Evolutionary conservation across 2,113 vertebrate genomes (phyloP).

Genomic region (Psammodynastes pulverulentus): DNA sequence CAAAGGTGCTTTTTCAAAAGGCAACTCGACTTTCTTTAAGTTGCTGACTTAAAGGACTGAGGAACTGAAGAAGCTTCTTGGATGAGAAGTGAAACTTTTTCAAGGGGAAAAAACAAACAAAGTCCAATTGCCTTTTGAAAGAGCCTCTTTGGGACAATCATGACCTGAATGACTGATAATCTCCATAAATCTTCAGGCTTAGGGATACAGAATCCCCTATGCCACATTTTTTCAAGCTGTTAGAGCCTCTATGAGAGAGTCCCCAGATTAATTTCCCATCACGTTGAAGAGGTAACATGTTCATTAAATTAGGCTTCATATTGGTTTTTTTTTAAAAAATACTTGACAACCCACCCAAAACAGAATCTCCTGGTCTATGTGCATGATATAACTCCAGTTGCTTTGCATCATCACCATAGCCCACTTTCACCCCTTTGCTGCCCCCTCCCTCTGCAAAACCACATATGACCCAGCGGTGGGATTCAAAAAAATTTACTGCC

Average conservation of each 20-base stretch:
- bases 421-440: not conserved
- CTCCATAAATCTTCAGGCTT: not conserved
- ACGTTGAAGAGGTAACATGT: not conserved
- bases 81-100: not conserved
- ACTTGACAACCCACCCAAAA: not conserved
- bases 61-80: not conserved
- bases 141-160: not conserved
- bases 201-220: not conserved
- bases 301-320: not conserved
- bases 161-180: not conserved
- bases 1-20: not conserved
- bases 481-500: no score
- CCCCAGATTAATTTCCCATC: not conserved
- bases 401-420: not conserved
- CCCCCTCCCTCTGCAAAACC: not conserved
- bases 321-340: not conserved
- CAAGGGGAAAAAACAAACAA: not conserved
- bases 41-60: not conserved
- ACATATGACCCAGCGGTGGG: not conserved
- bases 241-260: not conserved
- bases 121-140: not conserved
- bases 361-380: not conserved
- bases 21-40: not conserved
- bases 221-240: not conserved
- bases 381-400: not conserved